Evolutionary conservation across 2,797 vertebrate genomes (phyloP).

Genomic region (Gephyroberyx darwinii): DNA sequence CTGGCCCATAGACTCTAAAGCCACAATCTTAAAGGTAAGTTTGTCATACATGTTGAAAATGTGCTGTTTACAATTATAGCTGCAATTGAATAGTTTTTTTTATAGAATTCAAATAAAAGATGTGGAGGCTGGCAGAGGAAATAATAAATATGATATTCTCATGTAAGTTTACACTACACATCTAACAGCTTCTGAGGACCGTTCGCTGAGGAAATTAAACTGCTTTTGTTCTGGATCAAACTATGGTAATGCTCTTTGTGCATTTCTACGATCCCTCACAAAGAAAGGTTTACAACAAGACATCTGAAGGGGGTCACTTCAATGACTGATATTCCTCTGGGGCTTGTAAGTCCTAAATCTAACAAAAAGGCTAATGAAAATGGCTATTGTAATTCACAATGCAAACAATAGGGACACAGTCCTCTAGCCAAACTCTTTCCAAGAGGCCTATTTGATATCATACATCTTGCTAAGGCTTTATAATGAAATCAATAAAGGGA

Average conservation of each 20-base stretch:
- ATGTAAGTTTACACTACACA: conserved; percentile 50
- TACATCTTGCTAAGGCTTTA: background rate
- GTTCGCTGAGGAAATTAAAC: conserved; percentile 42
- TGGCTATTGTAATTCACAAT: conserved; percentile 43
- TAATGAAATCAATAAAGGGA: background rate
- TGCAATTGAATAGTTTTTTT: conserved; percentile 55
- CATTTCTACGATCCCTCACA: conserved; percentile 58
- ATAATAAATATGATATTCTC: conserved; percentile 51
- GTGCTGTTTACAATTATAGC: conserved; percentile 37
- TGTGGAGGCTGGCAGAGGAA: conserved; percentile 29
- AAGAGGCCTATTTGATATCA: background rate
- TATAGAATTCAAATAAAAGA: conserved; percentile 50
- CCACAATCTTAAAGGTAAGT: conserved; percentile 13
- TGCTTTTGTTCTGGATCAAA: conserved; percentile 53
- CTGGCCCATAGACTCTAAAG: too few relatives aligned
- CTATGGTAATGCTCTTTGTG: conserved; percentile 60
- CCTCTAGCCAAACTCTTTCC: conserved; percentile 19
- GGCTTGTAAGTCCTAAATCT: conserved; percentile 66
- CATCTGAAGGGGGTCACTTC: conserved; percentile 65
- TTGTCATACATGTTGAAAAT: conserved; percentile 34
- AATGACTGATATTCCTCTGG: conserved; percentile 68
- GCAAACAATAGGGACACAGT: conserved; percentile 36
- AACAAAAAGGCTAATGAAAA: conserved; percentile 63
- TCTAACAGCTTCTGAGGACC: conserved; percentile 51
- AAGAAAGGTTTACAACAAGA: conserved; percentile 66